phyloP scores from a whole-genome alignment of 2,888 invertebrate species.

The Mystacides longicornis region DNA sequence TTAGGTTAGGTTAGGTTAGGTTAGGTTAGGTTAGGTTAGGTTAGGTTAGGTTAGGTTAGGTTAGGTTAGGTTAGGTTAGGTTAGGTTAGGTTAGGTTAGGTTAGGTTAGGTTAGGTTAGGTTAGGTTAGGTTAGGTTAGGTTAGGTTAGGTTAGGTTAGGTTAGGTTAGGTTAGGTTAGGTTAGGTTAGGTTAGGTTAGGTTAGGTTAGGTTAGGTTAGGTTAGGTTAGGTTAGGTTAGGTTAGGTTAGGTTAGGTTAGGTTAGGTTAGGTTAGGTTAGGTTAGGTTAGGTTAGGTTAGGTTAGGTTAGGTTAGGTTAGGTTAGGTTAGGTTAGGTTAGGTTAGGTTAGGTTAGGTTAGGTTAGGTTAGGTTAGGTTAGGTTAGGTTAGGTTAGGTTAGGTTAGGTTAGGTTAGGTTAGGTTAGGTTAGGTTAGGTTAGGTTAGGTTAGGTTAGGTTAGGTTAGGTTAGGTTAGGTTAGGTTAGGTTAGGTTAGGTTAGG shows the following conservation, averaged over 20 bases:
- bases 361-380: slow-evolving; percentile 2
- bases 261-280: slow-evolving; percentile 2
- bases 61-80: slow-evolving; percentile 2
- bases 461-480: slow-evolving; percentile 2
- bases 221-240: slow-evolving; percentile 2
- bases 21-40: slow-evolving; percentile 2
- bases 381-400: slow-evolving; percentile 2
- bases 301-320: slow-evolving; percentile 2
- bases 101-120: slow-evolving; percentile 2
- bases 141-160: slow-evolving; percentile 2
- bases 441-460: slow-evolving; percentile 2
- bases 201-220: slow-evolving; percentile 2
- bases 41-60: slow-evolving; percentile 2
- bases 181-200: slow-evolving; percentile 2
- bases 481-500: slow-evolving; percentile 2
- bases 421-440: slow-evolving; percentile 2
- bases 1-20: slow-evolving; percentile 2
- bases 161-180: slow-evolving; percentile 2
- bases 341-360: slow-evolving; percentile 2
- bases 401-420: slow-evolving; percentile 2
- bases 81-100: slow-evolving; percentile 2
- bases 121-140: slow-evolving; percentile 2
- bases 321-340: slow-evolving; percentile 2
- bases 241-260: slow-evolving; percentile 2
- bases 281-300: slow-evolving; percentile 2